Base-by-base conservation (phyloP, 2,888 invertebrate species). In the Apoderus coryli region DNA sequence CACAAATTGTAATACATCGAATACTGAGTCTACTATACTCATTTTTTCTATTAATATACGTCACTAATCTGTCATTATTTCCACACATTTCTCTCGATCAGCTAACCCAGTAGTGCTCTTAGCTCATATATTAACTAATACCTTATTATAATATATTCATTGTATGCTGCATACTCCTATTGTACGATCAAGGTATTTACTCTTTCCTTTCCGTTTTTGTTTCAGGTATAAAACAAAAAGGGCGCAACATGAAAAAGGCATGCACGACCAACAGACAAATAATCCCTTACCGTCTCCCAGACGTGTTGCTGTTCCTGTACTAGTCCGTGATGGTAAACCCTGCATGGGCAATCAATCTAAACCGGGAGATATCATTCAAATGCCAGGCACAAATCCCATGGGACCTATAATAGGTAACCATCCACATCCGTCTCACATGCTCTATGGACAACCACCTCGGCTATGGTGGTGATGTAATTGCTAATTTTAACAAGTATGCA, bases 281-380 rank as follows among this genome's bases (percentile, higher is more conserved):
- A 54, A 51, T 39, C 50, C 54, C 9, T 44, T 57, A 42, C 77
- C 81, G 24, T 88, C 90, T 0, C 92, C 93, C 0, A 63, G 92
- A 14, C 69, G 92, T 11, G 92, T 93, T 0, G 90, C 93, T 0
- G 92, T 93, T 0, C 93, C 93, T 0, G 90, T 95, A 1, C 59
- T 95, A 29, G 92, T 95, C 3, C 72, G 89, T 33, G 93, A 95
- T 47, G 95, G 93, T 1, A 85, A 90, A 52, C 89, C 92, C 0
- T 93, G 92, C 48, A 59, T 80, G 7, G 67, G 70, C 5, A 68
- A 68, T 30, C 61, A 62, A 56, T 48, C 48, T 10, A 53, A 51
- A 31, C 49, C 55, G 23, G 43, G 45, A 26, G 54, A 56, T 14
- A 44, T 43, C 33, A 37, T 53, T 6, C 50, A 53, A 33, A 40